Percentiles rank a stretch among this genome's conserved stretches.
phyloP scores from a whole-genome alignment of 2,888 invertebrate species.

The Erannis defoliaria region DNA sequence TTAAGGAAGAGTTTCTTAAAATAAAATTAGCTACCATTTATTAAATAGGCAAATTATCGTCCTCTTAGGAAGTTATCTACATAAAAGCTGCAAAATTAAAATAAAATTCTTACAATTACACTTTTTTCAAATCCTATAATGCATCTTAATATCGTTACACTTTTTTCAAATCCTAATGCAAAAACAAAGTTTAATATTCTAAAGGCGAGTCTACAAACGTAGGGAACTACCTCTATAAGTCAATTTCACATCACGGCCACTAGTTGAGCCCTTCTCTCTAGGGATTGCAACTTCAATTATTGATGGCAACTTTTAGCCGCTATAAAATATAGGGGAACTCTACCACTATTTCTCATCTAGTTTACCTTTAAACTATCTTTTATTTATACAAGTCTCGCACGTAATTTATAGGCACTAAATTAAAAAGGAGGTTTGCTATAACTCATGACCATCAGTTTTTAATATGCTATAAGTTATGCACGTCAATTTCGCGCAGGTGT shows the following conservation, averaged over 20 bases:
- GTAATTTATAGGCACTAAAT: constrained; percentile 46
- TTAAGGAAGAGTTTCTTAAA: too few relatives aligned
- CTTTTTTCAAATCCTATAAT: not conserved
- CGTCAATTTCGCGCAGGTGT: constrained; percentile 37
- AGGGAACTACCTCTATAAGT: constrained; percentile 40
- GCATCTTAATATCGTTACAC: constrained; percentile 14
- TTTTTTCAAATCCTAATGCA: constrained; percentile 16
- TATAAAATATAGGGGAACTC: constrained; percentile 79
- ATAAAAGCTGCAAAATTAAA: too few relatives aligned
- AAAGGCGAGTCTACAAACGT: constrained; percentile 23
- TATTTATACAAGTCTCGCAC: constrained; percentile 57
- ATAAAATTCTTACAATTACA: too few relatives aligned
- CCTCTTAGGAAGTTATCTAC: too few relatives aligned
- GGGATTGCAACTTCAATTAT: constrained; percentile 82
- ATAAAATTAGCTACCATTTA: too few relatives aligned
- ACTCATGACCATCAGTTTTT: constrained; percentile 31
- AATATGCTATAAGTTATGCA: constrained; percentile 12
- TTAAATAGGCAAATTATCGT: too few relatives aligned
- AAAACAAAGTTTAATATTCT: constrained; percentile 34
- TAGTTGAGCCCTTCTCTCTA: constrained; percentile 69
- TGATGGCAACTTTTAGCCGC: constrained; percentile 83
- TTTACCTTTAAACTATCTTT: constrained; percentile 68
- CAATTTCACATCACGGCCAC: constrained; percentile 56
- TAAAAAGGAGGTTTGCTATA: constrained; percentile 39
- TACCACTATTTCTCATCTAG: constrained; percentile 74